Evolutionary conservation across 2,797 vertebrate species (phyloP).

Genomic region (Buphagus erythrorhynchus): DNA sequence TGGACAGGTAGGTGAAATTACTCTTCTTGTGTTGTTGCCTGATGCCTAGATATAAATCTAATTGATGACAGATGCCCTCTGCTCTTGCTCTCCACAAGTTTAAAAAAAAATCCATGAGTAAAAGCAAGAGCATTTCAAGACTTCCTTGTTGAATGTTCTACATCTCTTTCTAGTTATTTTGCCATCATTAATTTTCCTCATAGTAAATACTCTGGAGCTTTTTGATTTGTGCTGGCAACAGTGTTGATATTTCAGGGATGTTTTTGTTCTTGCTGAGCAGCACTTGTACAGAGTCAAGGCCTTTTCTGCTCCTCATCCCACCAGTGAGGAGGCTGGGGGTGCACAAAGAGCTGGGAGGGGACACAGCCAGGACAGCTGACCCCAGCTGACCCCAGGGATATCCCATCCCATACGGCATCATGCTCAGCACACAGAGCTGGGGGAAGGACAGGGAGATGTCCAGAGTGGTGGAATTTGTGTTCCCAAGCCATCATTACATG

Average conservation of each 20-base stretch:
- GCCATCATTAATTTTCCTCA: neutral
- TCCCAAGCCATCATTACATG: fast-evolving
- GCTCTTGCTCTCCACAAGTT: neutral
- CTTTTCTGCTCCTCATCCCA: neutral
- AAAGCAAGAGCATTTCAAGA: neutral
- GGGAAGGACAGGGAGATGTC: too few relatives aligned
- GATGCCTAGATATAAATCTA: neutral
- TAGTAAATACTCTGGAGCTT: neutral
- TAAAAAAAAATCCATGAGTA: neutral
- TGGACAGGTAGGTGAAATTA: neutral
- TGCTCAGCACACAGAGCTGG: neutral
- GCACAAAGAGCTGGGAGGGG: neutral
- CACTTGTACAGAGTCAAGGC: neutral
- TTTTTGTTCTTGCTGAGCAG: neutral
- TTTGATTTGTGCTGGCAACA: neutral
- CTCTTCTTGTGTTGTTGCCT: neutral
- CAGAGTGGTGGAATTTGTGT: neutral
- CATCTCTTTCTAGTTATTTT: neutral
- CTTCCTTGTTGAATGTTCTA: neutral
- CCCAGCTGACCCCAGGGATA: neutral
- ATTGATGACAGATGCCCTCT: neutral
- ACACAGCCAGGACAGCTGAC: neutral
- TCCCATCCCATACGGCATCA: neutral
- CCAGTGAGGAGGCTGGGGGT: neutral
- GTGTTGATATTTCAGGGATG: neutral